Evolutionary conservation across 2,797 vertebrate species (phyloP).

Genomic region (Macroramphosus scolopax): DNA sequence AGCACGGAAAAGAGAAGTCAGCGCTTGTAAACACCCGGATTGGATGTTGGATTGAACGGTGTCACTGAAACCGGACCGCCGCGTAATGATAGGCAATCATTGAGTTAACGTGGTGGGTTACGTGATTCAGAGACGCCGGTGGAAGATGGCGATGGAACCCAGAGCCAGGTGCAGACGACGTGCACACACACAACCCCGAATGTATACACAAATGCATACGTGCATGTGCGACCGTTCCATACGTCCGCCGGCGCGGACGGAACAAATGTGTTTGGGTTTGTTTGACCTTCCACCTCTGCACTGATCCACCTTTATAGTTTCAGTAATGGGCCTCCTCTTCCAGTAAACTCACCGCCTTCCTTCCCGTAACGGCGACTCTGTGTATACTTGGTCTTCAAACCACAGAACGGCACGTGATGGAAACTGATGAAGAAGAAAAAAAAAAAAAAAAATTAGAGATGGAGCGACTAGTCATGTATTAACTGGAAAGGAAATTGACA

Average conservation of each 20-base stretch:
- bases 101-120: conserved; percentile 50
- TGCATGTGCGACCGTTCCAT: conserved; percentile 17
- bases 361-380: conserved; percentile 73
- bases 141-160: conserved; percentile 50
- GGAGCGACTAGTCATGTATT: conserved; percentile 67
- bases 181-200: conserved; percentile 3
- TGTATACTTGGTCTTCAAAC: conserved; percentile 62
- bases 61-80: conserved; percentile 56
- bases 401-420: conserved; percentile 60
- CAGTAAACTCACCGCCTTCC: conserved; percentile 68
- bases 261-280: conserved; percentile 55
- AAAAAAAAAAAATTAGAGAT: conserved; percentile 40
- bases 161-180: conserved; percentile 37
- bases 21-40: conserved; percentile 50
- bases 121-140: conserved; percentile 54
- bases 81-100: conserved; percentile 69
- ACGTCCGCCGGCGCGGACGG: conserved; percentile 47
- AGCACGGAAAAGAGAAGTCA: conserved; percentile 32
- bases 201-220: conserved; percentile 9
- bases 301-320: conserved; percentile 42
- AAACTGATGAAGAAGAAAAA: conserved; percentile 52
- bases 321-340: conserved; percentile 65
- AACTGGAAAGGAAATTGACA: conserved; percentile 45
- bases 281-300: conserved; percentile 67
- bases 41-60: conserved; percentile 44